Percentiles rank a stretch among this genome's conserved stretches.
phyloP scores from a whole-genome alignment of 1,140 invertebrate species.

The Homalodisca vitripennis region DNA sequence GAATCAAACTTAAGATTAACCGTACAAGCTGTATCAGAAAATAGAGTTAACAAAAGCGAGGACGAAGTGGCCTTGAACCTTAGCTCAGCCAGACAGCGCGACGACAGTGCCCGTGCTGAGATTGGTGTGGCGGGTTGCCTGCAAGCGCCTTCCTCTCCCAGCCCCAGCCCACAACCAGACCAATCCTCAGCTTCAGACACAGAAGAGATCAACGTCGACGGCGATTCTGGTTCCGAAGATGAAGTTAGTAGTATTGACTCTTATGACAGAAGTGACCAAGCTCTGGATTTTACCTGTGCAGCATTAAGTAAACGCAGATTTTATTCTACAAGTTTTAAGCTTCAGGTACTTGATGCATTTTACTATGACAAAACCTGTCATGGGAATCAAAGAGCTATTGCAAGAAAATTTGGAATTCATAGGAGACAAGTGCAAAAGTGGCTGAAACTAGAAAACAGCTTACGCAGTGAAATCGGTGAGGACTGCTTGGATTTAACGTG shows the following conservation, averaged over 20 bases:
- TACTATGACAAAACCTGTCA: constrained; percentile 52
- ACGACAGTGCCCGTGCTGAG: constrained; percentile 46
- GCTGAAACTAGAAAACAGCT: constrained; percentile 55
- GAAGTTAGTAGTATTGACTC: constrained; percentile 35
- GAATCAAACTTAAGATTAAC: constrained; percentile 67
- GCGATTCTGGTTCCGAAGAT: constrained; percentile 36
- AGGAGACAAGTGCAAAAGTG: constrained; percentile 64
- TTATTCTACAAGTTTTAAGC: constrained; percentile 54
- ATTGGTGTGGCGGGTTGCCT: constrained; percentile 39
- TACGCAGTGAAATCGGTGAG: constrained; percentile 48
- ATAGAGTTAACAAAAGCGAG: constrained; percentile 31
- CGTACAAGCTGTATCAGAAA: constrained; percentile 34
- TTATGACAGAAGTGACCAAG: constrained; percentile 32
- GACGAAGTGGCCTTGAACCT: constrained; percentile 53
- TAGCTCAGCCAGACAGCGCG: constrained; percentile 52
- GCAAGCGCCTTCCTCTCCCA: constrained; percentile 43
- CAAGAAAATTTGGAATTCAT: constrained; percentile 60
- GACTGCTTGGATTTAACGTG: constrained; percentile 30
- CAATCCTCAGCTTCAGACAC: constrained; percentile 32
- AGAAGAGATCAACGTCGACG: constrained; percentile 38
- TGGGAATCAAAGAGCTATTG: constrained; percentile 61
- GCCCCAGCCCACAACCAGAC: constrained; percentile 1
- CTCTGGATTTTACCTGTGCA: constrained; percentile 43
- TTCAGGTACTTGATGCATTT: constrained; percentile 55
- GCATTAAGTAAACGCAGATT: constrained; percentile 50